Evolutionary conservation across 37 sponge, comb jelly and placozoan species (phyloP), one percentile per base, ranked within the genome.

Genomic region (Cliona cf. orientalis): DNA sequence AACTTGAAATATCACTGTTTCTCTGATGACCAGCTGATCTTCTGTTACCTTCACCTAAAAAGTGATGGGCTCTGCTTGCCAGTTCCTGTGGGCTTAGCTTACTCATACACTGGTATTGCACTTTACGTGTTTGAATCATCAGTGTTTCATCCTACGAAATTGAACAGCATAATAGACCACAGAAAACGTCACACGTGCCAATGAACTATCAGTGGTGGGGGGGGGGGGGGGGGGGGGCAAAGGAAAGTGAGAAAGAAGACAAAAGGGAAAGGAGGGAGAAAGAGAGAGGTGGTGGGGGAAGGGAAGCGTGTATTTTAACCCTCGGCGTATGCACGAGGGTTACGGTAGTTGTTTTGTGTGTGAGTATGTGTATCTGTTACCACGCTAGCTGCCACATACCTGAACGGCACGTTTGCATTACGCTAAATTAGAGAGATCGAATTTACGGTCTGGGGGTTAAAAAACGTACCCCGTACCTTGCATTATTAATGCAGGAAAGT

Each of bases 31-130:
- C 44, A 41, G 44, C 42, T 28, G 25, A 53, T 35, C 42, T 60
- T 32, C 63, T 76, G 63, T 76, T 64, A 5, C 77, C 77, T 40
- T 76, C 59, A 7, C 45, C 77, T 39, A 90, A 46, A 49, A 83
- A 83, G 79, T 61, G 74, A 21, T 59, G 66, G 7, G 76, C 84
- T 73, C 76, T 42, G 42, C 39, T 90, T 12, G 44, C 74, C 55
- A 90, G 70, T 39, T 84, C 91, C 35, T 76, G 23, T 41, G 91
- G 80, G 38, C 57, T 78, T 17, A 84, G 86, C 46, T 82, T 56
- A 37, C 87, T 85, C 74, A 90, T 90, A 62, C 79, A 79, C 29
- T 60, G 74, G 33, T 85, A 90, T 74, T 90, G 91, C 19, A 85
- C 75, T 45, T 90, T 90, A 34, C 81, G 73, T 17, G 91, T 69